phyloP scores from a whole-genome alignment of 2,113 vertebrate genomes.

The Stegastes partitus region DNA sequence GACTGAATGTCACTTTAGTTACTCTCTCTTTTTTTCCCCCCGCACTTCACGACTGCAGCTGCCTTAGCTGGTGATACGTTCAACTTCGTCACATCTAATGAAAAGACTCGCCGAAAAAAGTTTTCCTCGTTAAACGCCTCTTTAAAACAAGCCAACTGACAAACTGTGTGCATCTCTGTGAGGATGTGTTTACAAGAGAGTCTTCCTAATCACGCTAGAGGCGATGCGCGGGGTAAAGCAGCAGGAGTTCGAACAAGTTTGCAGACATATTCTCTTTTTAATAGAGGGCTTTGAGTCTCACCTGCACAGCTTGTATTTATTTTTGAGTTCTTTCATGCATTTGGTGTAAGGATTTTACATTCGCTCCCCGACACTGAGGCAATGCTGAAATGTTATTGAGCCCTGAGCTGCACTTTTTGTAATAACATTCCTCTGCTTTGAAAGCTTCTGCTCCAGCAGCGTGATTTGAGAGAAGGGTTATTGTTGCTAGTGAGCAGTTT shows the following conservation, averaged over 20 bases:
- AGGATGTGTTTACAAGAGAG: not conserved
- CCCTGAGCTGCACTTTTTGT: slow-evolving; percentile 37
- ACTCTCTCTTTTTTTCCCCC: not conserved
- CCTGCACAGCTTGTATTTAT: slow-evolving; percentile 14
- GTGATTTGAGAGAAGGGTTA: slow-evolving; percentile 46
- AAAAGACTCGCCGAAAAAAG: not conserved
- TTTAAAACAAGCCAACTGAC: not conserved
- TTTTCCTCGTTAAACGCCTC: not conserved
- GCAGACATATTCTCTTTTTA: slow-evolving; percentile 5
- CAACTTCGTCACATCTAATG: not conserved
- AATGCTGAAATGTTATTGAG: slow-evolving; percentile 12
- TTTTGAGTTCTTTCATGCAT: slow-evolving; percentile 19
- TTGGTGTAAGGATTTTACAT: not conserved
- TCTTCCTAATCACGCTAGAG: not conserved
- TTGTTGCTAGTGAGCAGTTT: slow-evolving; percentile 59
- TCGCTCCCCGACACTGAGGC: not conserved
- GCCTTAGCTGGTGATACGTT: too few species aligned
- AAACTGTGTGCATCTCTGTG: not conserved
- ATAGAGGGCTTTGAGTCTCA: not conserved
- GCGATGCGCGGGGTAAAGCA: slow-evolving; percentile 5
- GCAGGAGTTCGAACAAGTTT: not conserved
- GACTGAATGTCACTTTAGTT: not conserved
- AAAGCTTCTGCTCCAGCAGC: slow-evolving; percentile 35
- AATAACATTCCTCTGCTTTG: slow-evolving; percentile 60
- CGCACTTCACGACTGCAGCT: not conserved